Conservation (phyloP, 2,797 vertebrate genomes). For the Chaetophractus vellerosus region DNA sequence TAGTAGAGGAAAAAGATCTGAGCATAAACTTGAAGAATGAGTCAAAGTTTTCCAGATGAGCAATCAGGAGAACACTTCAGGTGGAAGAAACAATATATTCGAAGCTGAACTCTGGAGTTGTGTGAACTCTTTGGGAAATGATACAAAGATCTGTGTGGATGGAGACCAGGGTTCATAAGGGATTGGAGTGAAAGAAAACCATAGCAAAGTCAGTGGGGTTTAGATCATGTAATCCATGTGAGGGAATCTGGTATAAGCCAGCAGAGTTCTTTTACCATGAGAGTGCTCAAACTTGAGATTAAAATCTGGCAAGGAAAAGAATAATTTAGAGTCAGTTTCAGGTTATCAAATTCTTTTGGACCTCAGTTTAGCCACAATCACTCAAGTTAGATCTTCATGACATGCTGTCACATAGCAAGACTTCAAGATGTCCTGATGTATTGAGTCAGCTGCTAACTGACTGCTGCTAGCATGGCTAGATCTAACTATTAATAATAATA, state of each 20-base stretch:
- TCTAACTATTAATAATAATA: neutral
- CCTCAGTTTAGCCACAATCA: neutral
- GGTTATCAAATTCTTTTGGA: neutral
- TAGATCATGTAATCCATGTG: neutral
- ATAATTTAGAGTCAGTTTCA: conserved; percentile 17
- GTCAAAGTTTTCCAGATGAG: neutral
- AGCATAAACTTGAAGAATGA: neutral
- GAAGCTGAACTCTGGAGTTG: neutral
- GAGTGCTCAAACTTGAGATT: neutral
- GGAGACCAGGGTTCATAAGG: neutral
- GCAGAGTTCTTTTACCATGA: neutral
- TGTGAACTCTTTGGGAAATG: neutral
- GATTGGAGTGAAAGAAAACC: neutral
- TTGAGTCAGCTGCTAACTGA: neutral
- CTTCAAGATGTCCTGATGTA: neutral
- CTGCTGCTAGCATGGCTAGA: neutral
- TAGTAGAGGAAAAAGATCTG: neutral
- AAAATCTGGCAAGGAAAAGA: neutral
- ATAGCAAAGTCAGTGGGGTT: neutral
- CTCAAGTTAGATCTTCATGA: neutral
- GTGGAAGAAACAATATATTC: neutral
- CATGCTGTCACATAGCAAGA: neutral
- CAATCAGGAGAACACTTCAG: neutral
- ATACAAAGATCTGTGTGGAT: neutral
- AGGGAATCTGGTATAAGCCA: neutral